Conservation (phyloP, 2,113 vertebrate genomes). For the Psephotus haematonotus region DNA sequence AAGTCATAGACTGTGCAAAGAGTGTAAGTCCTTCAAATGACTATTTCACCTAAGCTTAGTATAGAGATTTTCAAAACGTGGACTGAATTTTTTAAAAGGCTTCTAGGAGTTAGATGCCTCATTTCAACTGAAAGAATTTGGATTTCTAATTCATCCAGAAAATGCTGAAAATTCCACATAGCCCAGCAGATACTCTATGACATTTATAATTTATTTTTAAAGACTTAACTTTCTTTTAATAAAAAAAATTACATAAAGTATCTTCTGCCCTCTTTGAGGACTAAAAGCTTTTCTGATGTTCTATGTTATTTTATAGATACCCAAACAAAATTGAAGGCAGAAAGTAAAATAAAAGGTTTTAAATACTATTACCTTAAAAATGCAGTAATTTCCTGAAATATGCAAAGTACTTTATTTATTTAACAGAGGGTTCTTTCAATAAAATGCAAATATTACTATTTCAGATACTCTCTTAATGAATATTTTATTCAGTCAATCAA, state of each 20-base stretch:
- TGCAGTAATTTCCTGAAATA: neutral
- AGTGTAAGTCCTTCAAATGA: neutral
- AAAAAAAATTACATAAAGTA: neutral
- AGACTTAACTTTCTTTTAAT: neutral
- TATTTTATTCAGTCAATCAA: neutral
- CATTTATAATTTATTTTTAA: neutral
- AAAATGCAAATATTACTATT: neutral
- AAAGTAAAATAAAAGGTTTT: neutral
- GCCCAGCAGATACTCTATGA: neutral
- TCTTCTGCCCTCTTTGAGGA: neutral
- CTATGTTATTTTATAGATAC: neutral
- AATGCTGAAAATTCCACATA: neutral
- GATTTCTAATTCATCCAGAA: neutral
- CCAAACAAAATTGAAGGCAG: neutral
- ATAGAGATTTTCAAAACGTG: neutral
- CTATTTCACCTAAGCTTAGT: neutral
- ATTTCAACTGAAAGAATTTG: neutral
- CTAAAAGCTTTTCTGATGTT: neutral
- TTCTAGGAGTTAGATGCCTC: neutral
- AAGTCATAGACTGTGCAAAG: neutral
- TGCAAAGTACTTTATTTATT: neutral
- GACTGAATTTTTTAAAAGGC: neutral
- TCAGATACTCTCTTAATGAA: neutral
- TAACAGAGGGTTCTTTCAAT: neutral
- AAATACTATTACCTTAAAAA: neutral